phyloP scores from a whole-genome alignment of 2,888 invertebrate genomes.

The Heliconius charithonia region DNA sequence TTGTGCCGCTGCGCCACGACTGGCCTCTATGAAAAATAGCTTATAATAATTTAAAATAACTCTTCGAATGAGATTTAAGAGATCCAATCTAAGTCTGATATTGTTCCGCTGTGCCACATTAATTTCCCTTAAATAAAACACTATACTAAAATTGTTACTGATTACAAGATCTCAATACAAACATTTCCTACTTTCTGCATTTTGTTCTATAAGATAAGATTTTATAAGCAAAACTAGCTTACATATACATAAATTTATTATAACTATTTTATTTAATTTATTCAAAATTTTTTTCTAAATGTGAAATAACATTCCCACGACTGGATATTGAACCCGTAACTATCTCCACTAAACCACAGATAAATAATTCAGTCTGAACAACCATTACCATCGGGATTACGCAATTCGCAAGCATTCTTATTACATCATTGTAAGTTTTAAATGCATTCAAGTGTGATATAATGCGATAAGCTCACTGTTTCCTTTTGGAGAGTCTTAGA shows the following conservation, averaged over 20 bases:
- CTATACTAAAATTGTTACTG: too few species aligned
- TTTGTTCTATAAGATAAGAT: too few species aligned
- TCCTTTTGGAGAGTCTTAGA: conserved; percentile 40
- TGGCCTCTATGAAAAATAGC: too few species aligned
- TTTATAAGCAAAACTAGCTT: background rate
- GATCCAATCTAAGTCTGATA: too few species aligned
- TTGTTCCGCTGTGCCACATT: too few species aligned
- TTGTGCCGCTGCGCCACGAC: too few species aligned
- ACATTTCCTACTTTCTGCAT: too few species aligned
- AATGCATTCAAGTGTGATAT: conserved; percentile 58
- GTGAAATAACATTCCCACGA: background rate
- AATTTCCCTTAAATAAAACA: too few species aligned
- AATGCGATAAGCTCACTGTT: conserved; percentile 62
- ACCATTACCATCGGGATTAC: conserved; percentile 36
- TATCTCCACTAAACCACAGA: background rate
- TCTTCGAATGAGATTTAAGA: too few species aligned
- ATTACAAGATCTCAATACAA: too few species aligned
- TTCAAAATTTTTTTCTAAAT: background rate
- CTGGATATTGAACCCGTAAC: background rate
- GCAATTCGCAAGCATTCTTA: conserved; percentile 46
- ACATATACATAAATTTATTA: background rate
- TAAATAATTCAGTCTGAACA: conserved; percentile 33
- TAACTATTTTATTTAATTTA: background rate
- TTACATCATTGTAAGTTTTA: conserved; percentile 38
- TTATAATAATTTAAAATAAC: too few species aligned